phyloP scores from a whole-genome alignment of 2,888 invertebrate species.

The Ochlodes sylvanus region DNA sequence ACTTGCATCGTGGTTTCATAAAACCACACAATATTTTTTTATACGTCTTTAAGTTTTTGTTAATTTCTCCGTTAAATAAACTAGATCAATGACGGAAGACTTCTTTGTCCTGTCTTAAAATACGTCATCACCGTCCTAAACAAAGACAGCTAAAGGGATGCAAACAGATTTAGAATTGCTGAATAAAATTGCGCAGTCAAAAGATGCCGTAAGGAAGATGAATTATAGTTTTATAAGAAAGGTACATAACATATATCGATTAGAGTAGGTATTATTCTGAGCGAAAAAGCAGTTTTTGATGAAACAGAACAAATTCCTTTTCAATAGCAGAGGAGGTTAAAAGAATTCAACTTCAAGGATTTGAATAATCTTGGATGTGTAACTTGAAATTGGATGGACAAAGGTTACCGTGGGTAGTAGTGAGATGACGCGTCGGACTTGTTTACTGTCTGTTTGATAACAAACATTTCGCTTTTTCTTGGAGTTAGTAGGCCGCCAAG shows the following conservation, averaged over 20 bases:
- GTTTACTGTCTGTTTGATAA: too few species aligned
- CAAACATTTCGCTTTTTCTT: too few species aligned
- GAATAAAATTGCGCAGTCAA: background rate
- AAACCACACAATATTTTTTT: too few species aligned
- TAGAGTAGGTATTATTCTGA: too few species aligned
- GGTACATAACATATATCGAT: too few species aligned
- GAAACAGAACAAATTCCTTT: too few species aligned
- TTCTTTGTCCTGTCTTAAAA: background rate
- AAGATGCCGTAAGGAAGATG: background rate
- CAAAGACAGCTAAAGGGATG: background rate
- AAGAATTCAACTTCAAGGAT: background rate
- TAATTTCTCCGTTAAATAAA: too few species aligned
- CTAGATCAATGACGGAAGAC: background rate
- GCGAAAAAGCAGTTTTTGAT: too few species aligned
- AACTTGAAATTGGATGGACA: background rate
- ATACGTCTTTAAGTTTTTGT: too few species aligned
- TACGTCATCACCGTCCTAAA: background rate
- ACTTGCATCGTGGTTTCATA: too few species aligned
- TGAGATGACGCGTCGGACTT: background rate
- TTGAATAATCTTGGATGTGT: background rate
- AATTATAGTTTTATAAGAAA: background rate
- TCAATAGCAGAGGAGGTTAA: conserved; percentile 3
- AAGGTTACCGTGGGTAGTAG: too few species aligned
- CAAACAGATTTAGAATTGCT: background rate
- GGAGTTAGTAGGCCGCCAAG: too few species aligned